phyloP scores from a whole-genome alignment of 2,797 vertebrate species.

The Fratercula arctica region DNA sequence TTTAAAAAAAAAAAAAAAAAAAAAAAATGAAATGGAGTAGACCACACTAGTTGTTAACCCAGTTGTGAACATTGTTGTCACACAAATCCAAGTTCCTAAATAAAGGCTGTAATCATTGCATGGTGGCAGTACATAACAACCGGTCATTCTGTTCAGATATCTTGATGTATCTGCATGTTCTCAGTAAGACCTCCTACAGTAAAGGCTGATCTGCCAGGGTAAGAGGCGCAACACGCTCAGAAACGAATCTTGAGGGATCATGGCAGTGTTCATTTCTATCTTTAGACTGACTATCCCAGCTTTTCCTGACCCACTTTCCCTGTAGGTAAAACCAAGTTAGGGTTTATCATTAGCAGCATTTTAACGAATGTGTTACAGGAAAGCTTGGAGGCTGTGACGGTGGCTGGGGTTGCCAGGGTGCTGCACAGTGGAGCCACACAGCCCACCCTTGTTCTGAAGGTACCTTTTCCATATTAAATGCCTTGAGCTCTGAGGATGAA shows the following conservation, averaged over 20 bases:
- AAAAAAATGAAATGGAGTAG: background rate
- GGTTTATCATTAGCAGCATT: background rate
- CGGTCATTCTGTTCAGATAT: background rate
- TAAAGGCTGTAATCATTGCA: background rate
- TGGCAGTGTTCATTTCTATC: background rate
- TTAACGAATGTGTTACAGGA: background rate
- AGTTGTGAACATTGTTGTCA: background rate
- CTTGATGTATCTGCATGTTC: background rate
- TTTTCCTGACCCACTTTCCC: background rate
- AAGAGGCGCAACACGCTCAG: fast-evolving
- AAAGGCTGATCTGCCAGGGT: background rate
- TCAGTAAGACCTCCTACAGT: background rate
- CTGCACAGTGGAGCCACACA: background rate
- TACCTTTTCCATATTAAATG: background rate
- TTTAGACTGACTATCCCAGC: background rate
- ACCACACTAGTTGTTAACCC: background rate
- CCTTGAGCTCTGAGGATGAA: background rate
- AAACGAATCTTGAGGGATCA: background rate
- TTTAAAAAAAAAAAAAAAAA: no score
- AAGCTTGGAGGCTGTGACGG: background rate
- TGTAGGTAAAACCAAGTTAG: background rate
- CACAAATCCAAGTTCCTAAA: background rate
- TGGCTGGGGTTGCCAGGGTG: background rate
- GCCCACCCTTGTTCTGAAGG: background rate
- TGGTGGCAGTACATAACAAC: no score